Evolutionary conservation across 2,888 invertebrate genomes (phyloP).

Genomic region (Imbricaverruca yamaguchii): DNA sequence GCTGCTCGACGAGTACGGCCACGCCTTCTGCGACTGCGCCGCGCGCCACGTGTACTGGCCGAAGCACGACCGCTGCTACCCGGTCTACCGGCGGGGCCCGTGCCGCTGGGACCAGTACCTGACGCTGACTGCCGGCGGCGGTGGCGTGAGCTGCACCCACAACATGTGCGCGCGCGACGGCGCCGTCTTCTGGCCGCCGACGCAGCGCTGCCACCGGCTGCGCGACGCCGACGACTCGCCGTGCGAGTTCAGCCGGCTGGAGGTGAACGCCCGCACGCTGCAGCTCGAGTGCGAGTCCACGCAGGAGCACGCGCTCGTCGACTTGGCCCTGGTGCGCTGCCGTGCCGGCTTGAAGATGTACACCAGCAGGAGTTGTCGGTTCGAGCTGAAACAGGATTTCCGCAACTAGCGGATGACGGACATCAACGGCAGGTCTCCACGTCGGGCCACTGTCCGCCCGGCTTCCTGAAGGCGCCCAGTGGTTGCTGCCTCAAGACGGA

Average conservation of each 20-base stretch:
- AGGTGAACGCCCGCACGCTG: background rate
- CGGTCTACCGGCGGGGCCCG: background rate
- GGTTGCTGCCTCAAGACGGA: background rate
- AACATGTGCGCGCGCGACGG: background rate
- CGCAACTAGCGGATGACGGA: background rate
- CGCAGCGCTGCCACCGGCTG: background rate
- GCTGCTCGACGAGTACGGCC: background rate
- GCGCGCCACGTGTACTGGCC: background rate
- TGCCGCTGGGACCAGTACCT: background rate
- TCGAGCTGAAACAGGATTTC: background rate
- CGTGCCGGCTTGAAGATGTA: background rate
- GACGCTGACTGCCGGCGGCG: background rate
- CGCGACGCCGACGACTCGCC: background rate
- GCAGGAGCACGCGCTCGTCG: background rate
- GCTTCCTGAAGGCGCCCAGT: background rate
- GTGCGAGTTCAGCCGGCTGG: background rate
- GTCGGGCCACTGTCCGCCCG: background rate
- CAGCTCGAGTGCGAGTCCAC: background rate
- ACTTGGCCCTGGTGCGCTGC: constrained; percentile 7
- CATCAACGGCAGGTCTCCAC: background rate
- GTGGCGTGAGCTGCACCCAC: background rate
- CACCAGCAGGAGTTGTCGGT: background rate
- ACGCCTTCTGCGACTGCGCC: background rate
- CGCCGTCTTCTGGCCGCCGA: background rate
- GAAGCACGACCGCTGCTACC: background rate